Evolutionary conservation across 1,140 invertebrate species (phyloP), one percentile per base, ranked within the genome.

Genomic region (Drosophila truncata): DNA sequence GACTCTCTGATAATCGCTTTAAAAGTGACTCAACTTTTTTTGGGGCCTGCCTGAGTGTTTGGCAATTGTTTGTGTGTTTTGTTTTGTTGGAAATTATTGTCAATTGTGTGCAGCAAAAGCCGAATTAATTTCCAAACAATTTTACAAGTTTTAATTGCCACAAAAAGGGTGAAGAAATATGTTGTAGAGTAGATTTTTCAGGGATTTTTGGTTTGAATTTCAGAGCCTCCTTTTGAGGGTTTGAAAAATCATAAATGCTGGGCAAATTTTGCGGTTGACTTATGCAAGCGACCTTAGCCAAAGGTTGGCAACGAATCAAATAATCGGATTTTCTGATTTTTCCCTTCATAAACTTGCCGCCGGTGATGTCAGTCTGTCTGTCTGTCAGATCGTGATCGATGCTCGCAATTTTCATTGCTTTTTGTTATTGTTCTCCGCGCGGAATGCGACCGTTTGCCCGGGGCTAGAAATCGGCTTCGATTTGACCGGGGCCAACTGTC

Each of bases 381-480:
- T 62, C 63, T 69, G 63, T 63, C 73, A 76, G 63, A 86, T 86
- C 84, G 85, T 88, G 84, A 88, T 88, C 84, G 84, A 88, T 84
- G 83, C 67, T 71, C 52, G 54, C 78, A 80, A 76, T 76, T 76
- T 64, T 76, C 73, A 62, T 65, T 29, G 46, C 33, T 42, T 46
- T 25, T 37, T 76, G 64, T 55, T 82, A 84, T 83, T 85, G 77
- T 85, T 80, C 80, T 70, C 61, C 62, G 55, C 65, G 50, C 64
- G 82, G 81, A 84, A 84, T 84, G 82, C 81, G 81, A 84, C 83
- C 81, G 75, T 50, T 50, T 57, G 73, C 71, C 57, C 20, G 67
- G 33, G 75, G 75, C 75, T 78, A 78, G 75, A 78, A 78, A 78
- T 78, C 61, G 73, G 63, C 73, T 65, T 41, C 60, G 44, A 73